phyloP scores from a whole-genome alignment of 2,888 invertebrate genomes.

The Rhagonycha lutea region DNA sequence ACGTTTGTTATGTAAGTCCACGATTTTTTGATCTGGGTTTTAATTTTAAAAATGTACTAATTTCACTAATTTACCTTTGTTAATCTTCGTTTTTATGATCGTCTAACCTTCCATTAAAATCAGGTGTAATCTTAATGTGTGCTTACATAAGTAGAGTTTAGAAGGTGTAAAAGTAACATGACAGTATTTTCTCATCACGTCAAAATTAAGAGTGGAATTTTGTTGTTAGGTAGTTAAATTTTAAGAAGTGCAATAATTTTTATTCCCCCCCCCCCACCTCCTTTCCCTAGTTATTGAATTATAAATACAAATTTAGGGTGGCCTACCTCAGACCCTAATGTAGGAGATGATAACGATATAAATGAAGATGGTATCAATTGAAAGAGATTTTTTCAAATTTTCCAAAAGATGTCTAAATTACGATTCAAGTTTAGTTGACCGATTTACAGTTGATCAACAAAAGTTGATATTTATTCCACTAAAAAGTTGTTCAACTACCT shows the following conservation, averaged over 20 bases:
- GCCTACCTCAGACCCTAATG: no score
- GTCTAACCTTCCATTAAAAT: background rate
- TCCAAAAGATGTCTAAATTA: no score
- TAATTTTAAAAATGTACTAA: background rate
- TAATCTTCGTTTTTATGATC: background rate
- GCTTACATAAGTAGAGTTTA: background rate
- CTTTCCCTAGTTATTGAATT: background rate
- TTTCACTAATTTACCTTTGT: background rate
- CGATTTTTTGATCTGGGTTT: background rate
- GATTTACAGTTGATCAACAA: no score
- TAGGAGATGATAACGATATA: no score
- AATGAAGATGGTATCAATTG: no score
- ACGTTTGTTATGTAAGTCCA: background rate
- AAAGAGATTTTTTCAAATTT: no score
- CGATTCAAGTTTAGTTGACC: no score
- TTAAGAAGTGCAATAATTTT: background rate
- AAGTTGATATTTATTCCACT: no score
- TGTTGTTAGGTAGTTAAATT: background rate
- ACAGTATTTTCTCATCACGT: background rate
- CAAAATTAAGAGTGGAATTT: background rate
- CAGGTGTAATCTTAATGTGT: background rate
- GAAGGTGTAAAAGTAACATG: background rate
- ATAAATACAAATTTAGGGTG: background rate
- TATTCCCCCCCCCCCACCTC: background rate
- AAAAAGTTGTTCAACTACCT: no score